Percentiles rank a stretch among this genome's conserved stretches.
Evolutionary conservation across 2,797 vertebrate species (phyloP).

Genomic region (Anguilla megastoma): DNA sequence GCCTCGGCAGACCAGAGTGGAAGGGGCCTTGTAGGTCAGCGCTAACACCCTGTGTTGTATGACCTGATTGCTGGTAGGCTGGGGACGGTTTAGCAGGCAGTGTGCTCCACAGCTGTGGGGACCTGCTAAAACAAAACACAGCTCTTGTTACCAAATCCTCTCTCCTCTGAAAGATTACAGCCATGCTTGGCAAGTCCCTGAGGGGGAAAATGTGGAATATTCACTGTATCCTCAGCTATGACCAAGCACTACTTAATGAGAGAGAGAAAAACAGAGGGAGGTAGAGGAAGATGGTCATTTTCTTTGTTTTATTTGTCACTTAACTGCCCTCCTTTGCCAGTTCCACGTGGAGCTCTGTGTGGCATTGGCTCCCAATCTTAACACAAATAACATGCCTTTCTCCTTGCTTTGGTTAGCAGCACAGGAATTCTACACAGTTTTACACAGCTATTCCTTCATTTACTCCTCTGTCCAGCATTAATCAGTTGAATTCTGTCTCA

Average conservation of each 20-base stretch:
- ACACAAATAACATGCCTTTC: not conserved
- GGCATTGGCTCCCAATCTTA: too few species aligned
- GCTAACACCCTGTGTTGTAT: not conserved
- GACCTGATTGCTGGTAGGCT: not conserved
- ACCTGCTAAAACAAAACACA: not conserved
- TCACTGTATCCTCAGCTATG: constrained; percentile 21
- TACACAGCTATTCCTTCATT: constrained; percentile 28
- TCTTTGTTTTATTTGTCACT: constrained; percentile 36
- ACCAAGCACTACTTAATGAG: constrained; percentile 28
- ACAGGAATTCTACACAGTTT: constrained; percentile 31
- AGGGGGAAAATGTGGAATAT: constrained; percentile 10
- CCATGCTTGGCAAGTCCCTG: constrained; percentile 29
- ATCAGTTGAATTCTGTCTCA: not conserved
- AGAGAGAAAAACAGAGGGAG: not conserved
- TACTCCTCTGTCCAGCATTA: not conserved
- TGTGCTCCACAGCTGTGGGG: not conserved
- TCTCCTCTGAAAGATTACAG: constrained; percentile 23
- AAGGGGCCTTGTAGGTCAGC: not conserved
- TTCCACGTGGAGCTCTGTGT: not conserved
- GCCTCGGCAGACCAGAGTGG: not conserved
- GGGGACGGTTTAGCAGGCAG: not conserved
- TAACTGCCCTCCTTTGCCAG: constrained; percentile 30
- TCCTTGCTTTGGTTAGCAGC: not conserved
- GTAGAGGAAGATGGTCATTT: not conserved
- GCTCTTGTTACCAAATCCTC: constrained; percentile 5